Evolutionary conservation across 2,888 invertebrate genomes (phyloP).

Genomic region (Pinctada fucata): DNA sequence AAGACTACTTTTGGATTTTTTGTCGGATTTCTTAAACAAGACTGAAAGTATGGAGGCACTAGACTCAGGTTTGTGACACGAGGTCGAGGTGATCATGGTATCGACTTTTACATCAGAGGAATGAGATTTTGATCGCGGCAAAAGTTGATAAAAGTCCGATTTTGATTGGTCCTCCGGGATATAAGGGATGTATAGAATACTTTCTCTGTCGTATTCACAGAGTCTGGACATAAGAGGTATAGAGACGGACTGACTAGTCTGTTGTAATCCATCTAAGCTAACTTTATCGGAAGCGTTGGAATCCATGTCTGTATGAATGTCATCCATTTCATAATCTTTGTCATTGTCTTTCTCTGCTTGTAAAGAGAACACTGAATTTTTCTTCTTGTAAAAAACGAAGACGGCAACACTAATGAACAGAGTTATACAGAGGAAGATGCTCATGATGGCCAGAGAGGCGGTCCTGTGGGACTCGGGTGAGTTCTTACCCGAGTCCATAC

Average conservation of each 20-base stretch:
- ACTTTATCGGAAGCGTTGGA: slow-evolving; percentile 6
- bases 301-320: slow-evolving; percentile 63
- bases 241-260: slow-evolving; percentile 41
- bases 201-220: slow-evolving; percentile 10
- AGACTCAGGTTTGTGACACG: too few relatives aligned
- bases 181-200: slow-evolving; percentile 1
- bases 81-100: too few relatives aligned
- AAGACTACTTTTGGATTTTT: slow-evolving; percentile 5
- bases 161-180: slow-evolving; percentile 8
- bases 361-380: slow-evolving; percentile 71
- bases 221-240: slow-evolving; percentile 40
- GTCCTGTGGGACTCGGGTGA: slow-evolving; percentile 34
- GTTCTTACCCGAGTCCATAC: background rate
- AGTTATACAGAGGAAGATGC: slow-evolving; percentile 70
- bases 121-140: slow-evolving; percentile 23
- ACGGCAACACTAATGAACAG: slow-evolving; percentile 66
- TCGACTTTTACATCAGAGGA: background rate
- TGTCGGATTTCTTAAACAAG: too few relatives aligned
- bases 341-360: slow-evolving; percentile 66
- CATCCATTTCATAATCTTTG: slow-evolving; percentile 69
- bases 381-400: slow-evolving; percentile 72
- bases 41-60: too few relatives aligned
- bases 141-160: background rate
- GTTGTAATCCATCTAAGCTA: slow-evolving; percentile 3
- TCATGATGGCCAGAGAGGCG: slow-evolving; percentile 64